Base-by-base conservation (phyloP, 2,888 invertebrate genomes). In the Mesodorylaimus sp. region DNA sequence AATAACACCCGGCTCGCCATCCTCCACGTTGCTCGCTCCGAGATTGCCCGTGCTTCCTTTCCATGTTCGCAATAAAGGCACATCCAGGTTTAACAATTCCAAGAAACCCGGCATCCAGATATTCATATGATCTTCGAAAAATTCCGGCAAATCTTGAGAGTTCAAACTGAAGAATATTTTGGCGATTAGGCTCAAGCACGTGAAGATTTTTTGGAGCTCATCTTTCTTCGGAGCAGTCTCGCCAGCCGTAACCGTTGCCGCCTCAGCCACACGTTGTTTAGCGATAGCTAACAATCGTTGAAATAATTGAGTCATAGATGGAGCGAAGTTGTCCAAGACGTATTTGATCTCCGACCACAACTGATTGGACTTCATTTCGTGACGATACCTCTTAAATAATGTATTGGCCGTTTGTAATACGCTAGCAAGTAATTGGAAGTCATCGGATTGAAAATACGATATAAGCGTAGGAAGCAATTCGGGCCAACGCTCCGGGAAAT, bases 131-230 rank as follows among this genome's bases (percentile, higher is more conserved):
- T 48, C 95, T 69, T 97, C 97, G 67, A 97, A 99, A 73, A 86
- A 93, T 71, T 97, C 97, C 0, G 97, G 97, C 58, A 97, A 72
- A 70, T 97, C 97, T 75, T 97, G 97, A 57, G 80, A 85, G 70
- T 95, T 97, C 23, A 97, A 75, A 0, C 93, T 93, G 69, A 87
- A 87, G 73, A 95, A 99, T 46, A 97, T 84, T 70, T 95, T 91
- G 62, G 83, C 81, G 51, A 89, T 81, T 26, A 91, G 73, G 24
- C 83, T 78, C 32, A 95, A 71, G 0, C 89, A 89, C 49, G 81
- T 80, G 61, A 87, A 91, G 57, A 93, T 83, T 2, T 88, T 77
- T 66, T 78, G 79, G 32, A 91, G 71, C 0, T 85, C 84, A 62
- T 78, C 79, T 0, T 77, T 76, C 67, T 89, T 86, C 60, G 76